These are phyloP conservation scores for Acromyrmex charruanus DNA, from an alignment of 1,140 invertebrate species.

Conservation along the genomic window DNA sequence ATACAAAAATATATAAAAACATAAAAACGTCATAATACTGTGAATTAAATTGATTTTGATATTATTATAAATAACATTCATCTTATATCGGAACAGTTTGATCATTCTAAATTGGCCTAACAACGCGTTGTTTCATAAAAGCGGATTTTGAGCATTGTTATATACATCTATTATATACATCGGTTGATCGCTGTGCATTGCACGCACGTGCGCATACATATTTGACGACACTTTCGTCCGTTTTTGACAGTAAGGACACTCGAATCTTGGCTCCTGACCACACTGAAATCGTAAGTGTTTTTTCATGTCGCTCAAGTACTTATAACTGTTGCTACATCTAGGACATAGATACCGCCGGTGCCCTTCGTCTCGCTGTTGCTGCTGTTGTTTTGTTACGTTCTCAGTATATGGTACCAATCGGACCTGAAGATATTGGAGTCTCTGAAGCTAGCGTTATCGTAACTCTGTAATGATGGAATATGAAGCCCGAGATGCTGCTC, in stretches of 20 bases:
- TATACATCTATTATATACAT: slow-evolving; percentile 64
- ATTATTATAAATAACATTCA: background rate
- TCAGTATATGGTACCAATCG: slow-evolving; percentile 50
- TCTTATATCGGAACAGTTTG: background rate
- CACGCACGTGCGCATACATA: slow-evolving; percentile 77
- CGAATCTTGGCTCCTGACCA: slow-evolving; percentile 91
- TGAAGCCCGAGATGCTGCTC: slow-evolving; percentile 23
- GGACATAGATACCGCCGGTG: slow-evolving; percentile 78
- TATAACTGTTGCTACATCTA: slow-evolving; percentile 84
- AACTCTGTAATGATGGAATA: slow-evolving; percentile 4
- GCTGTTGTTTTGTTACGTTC: slow-evolving; percentile 26
- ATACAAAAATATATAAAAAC: background rate
- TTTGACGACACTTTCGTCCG: slow-evolving; percentile 78
- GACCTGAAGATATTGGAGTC: background rate
- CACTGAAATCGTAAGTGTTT: slow-evolving; percentile 88
- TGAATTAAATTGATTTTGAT: background rate
- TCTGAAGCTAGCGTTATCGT: background rate
- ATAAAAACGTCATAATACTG: background rate
- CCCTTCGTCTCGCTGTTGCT: slow-evolving; percentile 52
- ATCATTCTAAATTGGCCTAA: background rate
- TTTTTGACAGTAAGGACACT: slow-evolving; percentile 90
- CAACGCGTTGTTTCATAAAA: background rate
- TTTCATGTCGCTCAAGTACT: slow-evolving; percentile 81
- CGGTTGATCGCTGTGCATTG: slow-evolving; percentile 59
- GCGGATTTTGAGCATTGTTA: background rate